Conservation (phyloP, 2,888 invertebrate genomes). For the Hemaris fuciformis region DNA sequence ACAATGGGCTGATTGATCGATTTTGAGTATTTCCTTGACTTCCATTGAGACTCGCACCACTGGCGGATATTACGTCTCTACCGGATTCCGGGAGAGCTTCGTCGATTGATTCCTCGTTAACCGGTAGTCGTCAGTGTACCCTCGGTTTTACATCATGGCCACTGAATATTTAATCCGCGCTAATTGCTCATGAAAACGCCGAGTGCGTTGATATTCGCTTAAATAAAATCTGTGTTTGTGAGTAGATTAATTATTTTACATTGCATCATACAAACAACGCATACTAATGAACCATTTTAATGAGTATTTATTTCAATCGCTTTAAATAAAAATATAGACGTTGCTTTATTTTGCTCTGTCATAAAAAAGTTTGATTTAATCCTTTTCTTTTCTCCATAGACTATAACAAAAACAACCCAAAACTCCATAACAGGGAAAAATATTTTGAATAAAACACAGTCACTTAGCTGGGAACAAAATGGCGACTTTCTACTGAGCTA, state of each 20-base stretch:
- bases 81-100: not conserved
- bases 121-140: not conserved
- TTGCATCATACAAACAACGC: not conserved
- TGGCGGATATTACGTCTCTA: slow-evolving; percentile 10
- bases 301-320: not conserved
- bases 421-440: not conserved
- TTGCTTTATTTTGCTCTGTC: no score
- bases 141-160: not conserved
- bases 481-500: not conserved
- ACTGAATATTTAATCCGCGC: not conserved
- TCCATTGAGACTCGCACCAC: slow-evolving; percentile 1
- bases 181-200: slow-evolving; percentile 6
- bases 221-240: not conserved
- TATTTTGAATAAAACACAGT: not conserved
- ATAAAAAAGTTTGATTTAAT: no score
- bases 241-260: not conserved
- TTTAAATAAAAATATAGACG: no score
- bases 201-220: not conserved
- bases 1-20: slow-evolving; percentile 10
- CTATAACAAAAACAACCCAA: not conserved
- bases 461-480: not conserved
- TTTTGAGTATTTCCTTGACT: slow-evolving; percentile 8
- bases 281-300: not conserved
- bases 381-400: no score
- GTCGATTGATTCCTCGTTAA: slow-evolving; percentile 1